Conservation (phyloP, 2,888 invertebrate genomes). For the Noctua janthe region DNA sequence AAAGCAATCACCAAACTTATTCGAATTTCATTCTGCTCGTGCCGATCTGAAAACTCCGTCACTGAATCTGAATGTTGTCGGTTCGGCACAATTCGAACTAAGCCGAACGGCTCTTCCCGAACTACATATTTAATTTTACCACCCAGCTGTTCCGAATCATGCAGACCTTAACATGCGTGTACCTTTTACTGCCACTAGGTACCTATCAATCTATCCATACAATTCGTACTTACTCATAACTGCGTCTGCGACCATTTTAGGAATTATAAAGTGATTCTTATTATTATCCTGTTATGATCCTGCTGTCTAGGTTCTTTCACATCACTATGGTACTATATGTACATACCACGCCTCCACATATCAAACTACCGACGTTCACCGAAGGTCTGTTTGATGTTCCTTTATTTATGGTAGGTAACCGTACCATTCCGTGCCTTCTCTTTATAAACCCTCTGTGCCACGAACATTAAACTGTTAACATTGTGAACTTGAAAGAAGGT, state of each 20-base stretch:
- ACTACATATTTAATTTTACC: neutral
- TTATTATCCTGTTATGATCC: too few species aligned
- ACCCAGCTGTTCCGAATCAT: neutral
- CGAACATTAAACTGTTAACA: slow-evolving; percentile 37
- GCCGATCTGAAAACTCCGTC: neutral
- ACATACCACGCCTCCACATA: slow-evolving; percentile 40
- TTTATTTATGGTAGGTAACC: slow-evolving; percentile 10
- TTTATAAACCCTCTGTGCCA: slow-evolving; percentile 36
- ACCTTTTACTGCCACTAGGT: neutral
- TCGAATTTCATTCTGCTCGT: neutral
- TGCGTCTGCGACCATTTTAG: too few species aligned
- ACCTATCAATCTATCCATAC: neutral
- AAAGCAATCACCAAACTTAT: neutral
- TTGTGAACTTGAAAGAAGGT: slow-evolving; percentile 17
- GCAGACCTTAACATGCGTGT: neutral
- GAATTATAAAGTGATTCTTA: too few species aligned
- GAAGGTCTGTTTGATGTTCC: slow-evolving; percentile 62
- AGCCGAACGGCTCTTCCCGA: neutral
- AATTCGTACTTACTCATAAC: neutral
- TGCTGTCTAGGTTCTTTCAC: neutral
- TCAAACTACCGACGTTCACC: slow-evolving; percentile 29
- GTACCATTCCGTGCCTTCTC: slow-evolving; percentile 64
- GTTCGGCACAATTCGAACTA: neutral
- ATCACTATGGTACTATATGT: slow-evolving; percentile 29
- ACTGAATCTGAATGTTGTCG: neutral